phyloP scores from a whole-genome alignment of 2,797 vertebrate genomes.

The Trachurus trachurus region DNA sequence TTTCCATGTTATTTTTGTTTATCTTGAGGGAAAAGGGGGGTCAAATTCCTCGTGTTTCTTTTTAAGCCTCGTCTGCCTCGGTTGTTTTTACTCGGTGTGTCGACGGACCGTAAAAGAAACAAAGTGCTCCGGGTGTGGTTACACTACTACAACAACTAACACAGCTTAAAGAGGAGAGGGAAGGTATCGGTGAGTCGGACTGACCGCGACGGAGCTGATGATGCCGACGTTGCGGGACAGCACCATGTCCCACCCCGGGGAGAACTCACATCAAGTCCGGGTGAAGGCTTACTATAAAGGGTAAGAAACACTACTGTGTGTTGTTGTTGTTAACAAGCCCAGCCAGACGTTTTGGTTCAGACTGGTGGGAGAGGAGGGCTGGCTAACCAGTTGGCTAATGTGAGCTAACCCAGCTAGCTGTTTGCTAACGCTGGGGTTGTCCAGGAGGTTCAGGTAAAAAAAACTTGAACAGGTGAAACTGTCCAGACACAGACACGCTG shows the following conservation, averaged over 20 bases:
- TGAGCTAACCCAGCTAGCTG: constrained; percentile 69
- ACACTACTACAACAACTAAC: constrained; percentile 29
- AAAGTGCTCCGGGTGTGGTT: constrained; percentile 63
- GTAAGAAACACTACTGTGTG: constrained; percentile 82
- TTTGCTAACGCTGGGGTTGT: constrained; percentile 60
- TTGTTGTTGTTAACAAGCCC: not conserved
- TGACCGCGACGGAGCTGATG: constrained; percentile 81
- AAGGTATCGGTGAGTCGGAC: constrained; percentile 66
- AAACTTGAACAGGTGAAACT: constrained; percentile 74
- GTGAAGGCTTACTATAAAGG: constrained; percentile 98
- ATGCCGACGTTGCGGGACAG: constrained; percentile 99
- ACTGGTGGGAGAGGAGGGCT: constrained; percentile 19
- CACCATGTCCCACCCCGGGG: constrained; percentile 92
- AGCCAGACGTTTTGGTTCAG: not conserved
- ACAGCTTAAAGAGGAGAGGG: constrained; percentile 57
- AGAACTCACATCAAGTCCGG: constrained; percentile 96
- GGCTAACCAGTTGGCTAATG: constrained; percentile 67
- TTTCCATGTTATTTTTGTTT: constrained; percentile 70
- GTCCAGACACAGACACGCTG: constrained; percentile 36
- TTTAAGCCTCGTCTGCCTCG: not conserved
- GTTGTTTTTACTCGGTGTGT: not conserved
- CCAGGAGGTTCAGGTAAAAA: constrained; percentile 53
- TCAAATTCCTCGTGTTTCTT: not conserved
- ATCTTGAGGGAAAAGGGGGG: constrained; percentile 1
- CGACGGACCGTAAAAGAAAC: constrained; percentile 35